Conservation (phyloP, 2,113 vertebrate species). For the Otis tarda region DNA sequence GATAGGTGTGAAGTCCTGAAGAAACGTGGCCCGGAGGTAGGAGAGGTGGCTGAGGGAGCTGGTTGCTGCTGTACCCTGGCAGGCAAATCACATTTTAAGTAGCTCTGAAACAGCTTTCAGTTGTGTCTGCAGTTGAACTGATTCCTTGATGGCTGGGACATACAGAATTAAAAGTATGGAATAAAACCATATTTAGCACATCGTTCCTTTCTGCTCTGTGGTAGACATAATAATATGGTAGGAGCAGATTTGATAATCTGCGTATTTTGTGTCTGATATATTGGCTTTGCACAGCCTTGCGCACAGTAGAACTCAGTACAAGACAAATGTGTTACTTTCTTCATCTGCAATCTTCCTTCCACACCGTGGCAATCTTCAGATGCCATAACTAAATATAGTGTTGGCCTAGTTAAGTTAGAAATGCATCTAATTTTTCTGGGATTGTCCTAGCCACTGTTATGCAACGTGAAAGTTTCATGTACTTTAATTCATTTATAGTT, state of each 20-base stretch:
- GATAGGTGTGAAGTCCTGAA: background rate
- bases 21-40: background rate
- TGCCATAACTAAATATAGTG: background rate
- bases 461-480: background rate
- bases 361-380: background rate
- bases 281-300: background rate
- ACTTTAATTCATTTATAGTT: background rate
- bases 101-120: background rate
- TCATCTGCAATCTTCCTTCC: background rate
- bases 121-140: background rate
- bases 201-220: background rate
- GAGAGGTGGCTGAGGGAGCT: background rate
- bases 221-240: background rate
- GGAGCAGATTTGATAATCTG: conserved; percentile 6
- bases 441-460: background rate
- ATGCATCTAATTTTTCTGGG: background rate
- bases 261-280: background rate
- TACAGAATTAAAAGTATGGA: background rate
- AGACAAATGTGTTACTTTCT: conserved; percentile 15
- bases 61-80: background rate
- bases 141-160: background rate
- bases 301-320: background rate
- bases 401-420: background rate
- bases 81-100: background rate
- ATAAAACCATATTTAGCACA: background rate